phyloP scores from a whole-genome alignment of 2,888 invertebrate genomes.

The Zygothrica quintamaculata region DNA sequence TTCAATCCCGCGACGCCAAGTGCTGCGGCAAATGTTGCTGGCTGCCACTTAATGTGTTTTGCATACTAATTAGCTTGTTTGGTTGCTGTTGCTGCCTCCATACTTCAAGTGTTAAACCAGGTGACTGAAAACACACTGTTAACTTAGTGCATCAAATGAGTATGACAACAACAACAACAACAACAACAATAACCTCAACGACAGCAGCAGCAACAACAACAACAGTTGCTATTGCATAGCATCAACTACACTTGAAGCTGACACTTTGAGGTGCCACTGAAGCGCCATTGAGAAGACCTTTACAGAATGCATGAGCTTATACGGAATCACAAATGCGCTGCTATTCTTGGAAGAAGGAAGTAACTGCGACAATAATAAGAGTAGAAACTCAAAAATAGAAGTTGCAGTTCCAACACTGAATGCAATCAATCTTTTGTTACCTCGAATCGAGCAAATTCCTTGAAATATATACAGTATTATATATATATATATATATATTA shows the following conservation, averaged over 20 bases:
- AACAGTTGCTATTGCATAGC: slow-evolving; percentile 30
- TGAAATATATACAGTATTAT: too few relatives aligned
- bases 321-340: slow-evolving; percentile 31
- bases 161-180: slow-evolving; percentile 29
- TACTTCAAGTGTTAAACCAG: slow-evolving; percentile 67
- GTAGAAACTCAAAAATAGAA: too few relatives aligned
- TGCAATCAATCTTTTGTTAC: too few relatives aligned
- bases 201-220: slow-evolving; percentile 21
- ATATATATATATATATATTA: too few relatives aligned
- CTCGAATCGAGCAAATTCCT: too few relatives aligned
- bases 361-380: too few relatives aligned
- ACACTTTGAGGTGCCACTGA: slow-evolving; percentile 52
- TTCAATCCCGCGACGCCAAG: slow-evolving; percentile 32
- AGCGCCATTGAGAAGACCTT: slow-evolving; percentile 12
- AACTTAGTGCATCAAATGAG: slow-evolving; percentile 56
- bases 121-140: slow-evolving; percentile 61
- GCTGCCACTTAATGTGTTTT: slow-evolving; percentile 76
- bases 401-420: too few relatives aligned
- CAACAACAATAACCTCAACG: slow-evolving; percentile 21
- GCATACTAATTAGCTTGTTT: slow-evolving; percentile 78
- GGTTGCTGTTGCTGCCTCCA: slow-evolving; percentile 62
- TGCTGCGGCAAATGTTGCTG: slow-evolving; percentile 63
- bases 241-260: slow-evolving; percentile 58
- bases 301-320: slow-evolving; percentile 13
- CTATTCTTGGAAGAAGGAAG: background rate